Evolutionary conservation across 2,113 vertebrate genomes (phyloP).

Genomic region (Zapus hudsonius): DNA sequence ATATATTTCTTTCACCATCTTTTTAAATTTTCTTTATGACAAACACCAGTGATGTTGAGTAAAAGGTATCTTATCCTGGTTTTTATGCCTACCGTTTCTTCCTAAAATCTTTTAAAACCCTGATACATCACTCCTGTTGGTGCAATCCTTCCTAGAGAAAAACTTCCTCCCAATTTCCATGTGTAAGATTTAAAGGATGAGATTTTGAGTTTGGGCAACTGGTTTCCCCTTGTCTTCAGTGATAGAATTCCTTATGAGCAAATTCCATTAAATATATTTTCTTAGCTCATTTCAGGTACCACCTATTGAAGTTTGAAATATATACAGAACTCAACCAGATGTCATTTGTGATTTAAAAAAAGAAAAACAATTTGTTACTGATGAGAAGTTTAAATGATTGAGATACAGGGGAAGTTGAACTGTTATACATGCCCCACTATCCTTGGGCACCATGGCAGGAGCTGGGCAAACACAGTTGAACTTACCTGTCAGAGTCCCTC

Average conservation of each 20-base stretch:
- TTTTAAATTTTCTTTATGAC: neutral
- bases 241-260: neutral
- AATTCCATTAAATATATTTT: neutral
- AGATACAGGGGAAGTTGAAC: no score
- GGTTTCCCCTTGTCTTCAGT: fast-evolving
- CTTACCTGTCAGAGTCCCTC: no score
- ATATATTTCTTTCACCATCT: neutral
- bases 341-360: neutral
- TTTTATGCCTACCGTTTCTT: neutral
- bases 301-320: neutral
- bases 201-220: fast-evolving
- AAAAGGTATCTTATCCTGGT: neutral
- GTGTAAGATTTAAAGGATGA: neutral
- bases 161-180: fast-evolving
- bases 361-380: no score
- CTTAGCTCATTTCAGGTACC: neutral
- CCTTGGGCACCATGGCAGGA: fast-evolving
- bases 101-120: neutral
- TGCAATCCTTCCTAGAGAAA: neutral
- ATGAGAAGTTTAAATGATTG: neutral
- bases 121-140: no score
- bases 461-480: neutral
- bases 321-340: neutral
- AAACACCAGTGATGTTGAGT: neutral
- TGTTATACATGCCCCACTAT: no score